Evolutionary conservation across 1,140 invertebrate genomes (phyloP).

Genomic region (Phocides pigmalion): DNA sequence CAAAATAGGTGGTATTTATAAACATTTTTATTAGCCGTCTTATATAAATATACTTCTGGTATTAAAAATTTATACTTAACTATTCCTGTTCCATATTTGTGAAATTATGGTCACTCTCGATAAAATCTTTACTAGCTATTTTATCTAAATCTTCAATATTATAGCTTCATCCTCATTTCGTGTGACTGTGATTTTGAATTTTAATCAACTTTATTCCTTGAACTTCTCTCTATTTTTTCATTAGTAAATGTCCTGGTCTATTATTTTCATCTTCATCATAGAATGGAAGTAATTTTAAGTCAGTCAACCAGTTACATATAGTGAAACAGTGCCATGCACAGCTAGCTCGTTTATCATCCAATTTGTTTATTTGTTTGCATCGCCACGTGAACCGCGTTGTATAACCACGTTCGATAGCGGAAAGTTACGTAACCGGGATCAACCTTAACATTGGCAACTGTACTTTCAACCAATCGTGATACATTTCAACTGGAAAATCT

Average conservation of each 20-base stretch:
- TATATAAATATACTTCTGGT: background rate
- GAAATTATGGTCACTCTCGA: no score
- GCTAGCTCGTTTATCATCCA: constrained; percentile 4
- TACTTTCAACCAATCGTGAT: background rate
- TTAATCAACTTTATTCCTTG: no score
- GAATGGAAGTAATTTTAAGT: no score
- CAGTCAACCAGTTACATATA: no score
- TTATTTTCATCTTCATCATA: background rate
- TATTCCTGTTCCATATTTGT: background rate
- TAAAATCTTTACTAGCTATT: no score
- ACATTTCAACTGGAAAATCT: background rate
- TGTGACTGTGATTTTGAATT: no score
- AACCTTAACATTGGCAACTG: constrained; percentile 14
- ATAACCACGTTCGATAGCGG: constrained; percentile 2
- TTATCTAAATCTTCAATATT: no score
- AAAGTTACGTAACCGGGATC: constrained; percentile 10
- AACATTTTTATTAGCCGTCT: background rate
- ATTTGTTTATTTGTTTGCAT: constrained; percentile 21
- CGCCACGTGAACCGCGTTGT: constrained; percentile 2
- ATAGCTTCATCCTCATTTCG: no score
- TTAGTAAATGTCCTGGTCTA: no score
- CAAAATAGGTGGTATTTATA: background rate
- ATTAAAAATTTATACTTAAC: background rate
- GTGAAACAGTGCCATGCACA: background rate
- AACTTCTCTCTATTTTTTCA: no score